Evolutionary conservation across 1,140 invertebrate species (phyloP).

Genomic region (Orussus abietinus): DNA sequence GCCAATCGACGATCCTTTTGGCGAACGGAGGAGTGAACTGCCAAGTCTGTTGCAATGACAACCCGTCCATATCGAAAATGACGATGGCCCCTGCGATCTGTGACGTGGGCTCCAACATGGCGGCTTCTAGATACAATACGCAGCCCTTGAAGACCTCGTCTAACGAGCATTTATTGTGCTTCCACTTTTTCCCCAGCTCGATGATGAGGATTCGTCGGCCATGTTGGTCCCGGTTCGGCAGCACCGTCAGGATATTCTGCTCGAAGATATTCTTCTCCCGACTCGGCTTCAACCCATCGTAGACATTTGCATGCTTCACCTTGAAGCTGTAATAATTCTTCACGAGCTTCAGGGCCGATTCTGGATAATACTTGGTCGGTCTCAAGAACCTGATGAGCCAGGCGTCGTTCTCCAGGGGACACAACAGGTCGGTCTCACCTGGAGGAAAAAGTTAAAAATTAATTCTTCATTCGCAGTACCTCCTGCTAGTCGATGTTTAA

Average conservation of each 20-base stretch:
- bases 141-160: conserved; percentile 81
- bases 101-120: conserved; percentile 72
- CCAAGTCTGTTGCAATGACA: conserved; percentile 74
- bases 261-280: conserved; percentile 72
- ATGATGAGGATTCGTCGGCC: conserved; percentile 71
- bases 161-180: conserved; percentile 70
- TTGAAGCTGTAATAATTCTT: conserved; percentile 78
- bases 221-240: conserved; percentile 70
- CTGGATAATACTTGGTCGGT: conserved; percentile 77
- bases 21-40: conserved; percentile 80
- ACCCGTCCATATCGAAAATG: conserved; percentile 80
- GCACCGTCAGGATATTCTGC: conserved; percentile 71
- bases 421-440: conserved; percentile 68
- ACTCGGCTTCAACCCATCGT: conserved; percentile 66
- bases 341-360: conserved; percentile 70
- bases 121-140: conserved; percentile 74
- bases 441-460: conserved; percentile 40
- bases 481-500: no score
- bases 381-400: conserved; percentile 73
- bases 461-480: not conserved
- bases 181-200: conserved; percentile 81
- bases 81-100: conserved; percentile 74
- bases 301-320: conserved; percentile 69
- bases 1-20: conserved; percentile 76
- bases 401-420: conserved; percentile 66